These are phyloP conservation scores for Drosophila sulfurigaster DNA, from an alignment of 1,140 invertebrate species.

Conservation along the genomic window DNA sequence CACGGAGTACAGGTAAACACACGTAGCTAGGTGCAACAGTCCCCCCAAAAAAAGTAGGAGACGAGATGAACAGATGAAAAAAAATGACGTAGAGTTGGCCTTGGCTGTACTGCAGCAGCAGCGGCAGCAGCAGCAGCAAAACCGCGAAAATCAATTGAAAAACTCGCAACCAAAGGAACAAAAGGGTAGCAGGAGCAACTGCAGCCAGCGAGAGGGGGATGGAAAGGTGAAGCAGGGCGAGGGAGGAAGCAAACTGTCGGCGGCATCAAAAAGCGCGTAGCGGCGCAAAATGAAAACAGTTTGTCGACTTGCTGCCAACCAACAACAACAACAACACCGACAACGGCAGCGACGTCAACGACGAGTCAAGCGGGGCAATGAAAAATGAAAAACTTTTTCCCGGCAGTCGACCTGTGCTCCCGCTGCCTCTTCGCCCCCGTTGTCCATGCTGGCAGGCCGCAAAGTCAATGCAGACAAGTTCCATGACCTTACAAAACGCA, in stretches of 20 bases:
- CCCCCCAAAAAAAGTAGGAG: slow-evolving; percentile 10
- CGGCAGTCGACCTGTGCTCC: slow-evolving; percentile 12
- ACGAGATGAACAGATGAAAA: slow-evolving; percentile 1
- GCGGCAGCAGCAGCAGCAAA: slow-evolving; percentile 37
- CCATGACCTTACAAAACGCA: slow-evolving; percentile 84
- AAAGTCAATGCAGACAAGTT: slow-evolving; percentile 83
- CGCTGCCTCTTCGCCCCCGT: neutral
- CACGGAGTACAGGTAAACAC: slow-evolving; percentile 64
- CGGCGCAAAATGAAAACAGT: slow-evolving; percentile 81
- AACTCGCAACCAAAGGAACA: slow-evolving; percentile 59
- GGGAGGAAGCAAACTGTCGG: slow-evolving; percentile 57
- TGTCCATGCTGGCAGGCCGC: slow-evolving; percentile 1
- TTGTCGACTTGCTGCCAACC: slow-evolving; percentile 57
- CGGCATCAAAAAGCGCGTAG: slow-evolving; percentile 82
- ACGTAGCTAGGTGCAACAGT: slow-evolving; percentile 63
- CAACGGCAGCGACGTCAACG: neutral
- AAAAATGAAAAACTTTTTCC: slow-evolving; percentile 61
- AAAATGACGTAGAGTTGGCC: slow-evolving; percentile 50
- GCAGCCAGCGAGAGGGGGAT: neutral
- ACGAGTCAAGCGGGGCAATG: slow-evolving; percentile 31
- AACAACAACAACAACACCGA: neutral
- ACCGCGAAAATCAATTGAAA: slow-evolving; percentile 82
- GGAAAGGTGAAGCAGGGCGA: neutral
- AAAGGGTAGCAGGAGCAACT: slow-evolving; percentile 29
- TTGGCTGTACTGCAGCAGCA: slow-evolving; percentile 41